Base-by-base conservation (phyloP, 23 tunicate genomes). In the Ascidia mentula region DNA sequence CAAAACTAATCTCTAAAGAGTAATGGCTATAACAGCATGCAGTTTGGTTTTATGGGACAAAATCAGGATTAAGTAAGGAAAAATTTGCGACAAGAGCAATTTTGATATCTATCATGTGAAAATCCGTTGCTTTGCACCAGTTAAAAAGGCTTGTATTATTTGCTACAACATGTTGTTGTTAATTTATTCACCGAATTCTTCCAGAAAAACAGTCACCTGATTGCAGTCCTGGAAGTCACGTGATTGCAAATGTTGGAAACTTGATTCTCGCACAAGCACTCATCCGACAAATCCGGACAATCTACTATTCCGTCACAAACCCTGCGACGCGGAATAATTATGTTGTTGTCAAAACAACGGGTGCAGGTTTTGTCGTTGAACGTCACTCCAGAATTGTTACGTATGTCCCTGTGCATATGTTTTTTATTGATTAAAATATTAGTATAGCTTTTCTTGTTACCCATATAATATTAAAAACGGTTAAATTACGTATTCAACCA, bases 361-460 rank as follows among this genome's bases (percentile, higher is more conserved):
- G 65, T 53, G 24, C 65, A 53, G 4, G 28, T 6, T 53, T 53
- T 26, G 24, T 9, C 24, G 24, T 6, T 28, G 24, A 53, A 53
- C 7, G 65, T 53, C 2, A 53, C 65, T 5, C 13, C 12, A 1
- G 65, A 28, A 9, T 5, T 20, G 1, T 6, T 1, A 3, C 65
- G 65, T 3, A 53, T 53, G 65, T 53, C 65, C 13, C 65, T 53
- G 65, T n/a, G n/a, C n/a, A n/a, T n/a, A n/a, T n/a, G n/a, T n/a
- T n/a, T n/a, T n/a, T n/a, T n/a, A n/a, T n/a, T n/a, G n/a, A n/a
- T n/a, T n/a, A n/a, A n/a, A n/a, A n/a, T n/a, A n/a, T n/a, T n/a
- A n/a, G n/a, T n/a, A n/a, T n/a, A n/a, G n/a, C n/a, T n/a, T n/a
- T n/a, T n/a, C n/a, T n/a, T n/a, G n/a, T n/a, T n/a, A n/a, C n/a